Evolutionary conservation across 2,113 vertebrate species (phyloP), one percentile per base, ranked within the genome.

Genomic region (Cyanoramphus novaezelandiae): DNA sequence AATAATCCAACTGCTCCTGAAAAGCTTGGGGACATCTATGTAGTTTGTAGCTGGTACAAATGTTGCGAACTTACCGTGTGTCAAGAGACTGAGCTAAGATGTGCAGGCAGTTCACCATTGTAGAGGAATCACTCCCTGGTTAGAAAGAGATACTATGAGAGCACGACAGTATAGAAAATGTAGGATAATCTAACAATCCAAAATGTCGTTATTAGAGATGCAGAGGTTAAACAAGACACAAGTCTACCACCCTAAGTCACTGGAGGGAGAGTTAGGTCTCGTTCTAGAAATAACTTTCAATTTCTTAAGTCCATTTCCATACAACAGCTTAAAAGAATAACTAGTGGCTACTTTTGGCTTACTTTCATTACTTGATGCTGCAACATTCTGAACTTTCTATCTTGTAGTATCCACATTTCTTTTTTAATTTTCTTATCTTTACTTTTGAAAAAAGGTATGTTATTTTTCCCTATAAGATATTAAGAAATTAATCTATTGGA

Each of bases 61-160:
- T 27, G 5, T 27, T 63, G 64, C 29, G 57, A 85, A 95, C 96
- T 95, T 97, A 99, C 99, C 99, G 98, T 85, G 99, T 99, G 95
- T 99, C 99, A 81, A 99, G 98, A 6, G 99, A 99, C 95, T 99
- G 99, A 74, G 99, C 99, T 98, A 99, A 97, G 94, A 99, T 99
- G 83, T 99, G 99, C 88, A 99, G 98, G 97, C 99, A 99, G 98
- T 99, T 99, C 94, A 99, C 99, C 98, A 99, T 99, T 43, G 99
- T 99, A 65, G 98, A 94, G 64, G 99, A 99, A 96, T 99, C 99
- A 41, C 98, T 99, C 60, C 99, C 99, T 99, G 91, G 72, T 95
- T 77, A 75, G 92, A 94, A 74, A 64, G 72, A 77, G 43, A 67
- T 27, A 44, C 29, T 28, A 8, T 92, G n/a, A 94, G 63, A 81